Evolutionary conservation across 2,888 invertebrate species (phyloP), one percentile per base, ranked within the genome.

Genomic region (Dromius quadrimaculatus): DNA sequence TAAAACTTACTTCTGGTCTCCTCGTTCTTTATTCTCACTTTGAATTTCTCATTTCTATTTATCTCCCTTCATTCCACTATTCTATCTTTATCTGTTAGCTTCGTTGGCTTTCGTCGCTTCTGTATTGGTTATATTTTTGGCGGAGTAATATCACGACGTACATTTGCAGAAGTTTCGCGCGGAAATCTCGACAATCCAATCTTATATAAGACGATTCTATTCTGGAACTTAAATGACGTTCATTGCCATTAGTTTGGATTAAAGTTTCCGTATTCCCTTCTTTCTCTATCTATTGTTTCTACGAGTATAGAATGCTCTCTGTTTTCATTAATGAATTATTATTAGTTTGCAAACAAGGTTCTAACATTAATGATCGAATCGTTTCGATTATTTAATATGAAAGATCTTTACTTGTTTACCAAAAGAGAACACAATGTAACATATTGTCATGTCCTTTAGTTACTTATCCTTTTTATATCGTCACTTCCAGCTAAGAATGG

Each of bases 201-300:
- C 68, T 68, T 68, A 57, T 68, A 59, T 68, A 68, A 68, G 57
- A 43, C 68, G 41, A 50, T 68, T 74, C 74, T 73, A 75, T 74
- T 77, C 71, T 71, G 73, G 73, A 76, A 76, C 76, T 77, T 76
- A 75, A 77, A 77, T 76, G 74, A 75, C 75, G 75, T 75, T 76
- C 76, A 76, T 76, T 76, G 76, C 75, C 75, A 73, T 72, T 76
- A 75, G 75, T 75, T 74, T 74, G 68, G 72, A 75, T 74, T 73
- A 72, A 75, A 74, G 59, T 59, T 59, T 59, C 19, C 32, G 28
- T 57, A 6, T 32, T 28, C 17, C 23, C 69, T 43, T 43, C 43
- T 3, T 20, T n/a, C 34, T 47, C 11, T 57, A 54, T 34, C 65
- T 36, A 66, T 66, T 66, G 66, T 66, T 61, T 61, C 61, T 34